Base-by-base conservation (phyloP, 2,888 invertebrate species). In the Drosophila affinis region DNA sequence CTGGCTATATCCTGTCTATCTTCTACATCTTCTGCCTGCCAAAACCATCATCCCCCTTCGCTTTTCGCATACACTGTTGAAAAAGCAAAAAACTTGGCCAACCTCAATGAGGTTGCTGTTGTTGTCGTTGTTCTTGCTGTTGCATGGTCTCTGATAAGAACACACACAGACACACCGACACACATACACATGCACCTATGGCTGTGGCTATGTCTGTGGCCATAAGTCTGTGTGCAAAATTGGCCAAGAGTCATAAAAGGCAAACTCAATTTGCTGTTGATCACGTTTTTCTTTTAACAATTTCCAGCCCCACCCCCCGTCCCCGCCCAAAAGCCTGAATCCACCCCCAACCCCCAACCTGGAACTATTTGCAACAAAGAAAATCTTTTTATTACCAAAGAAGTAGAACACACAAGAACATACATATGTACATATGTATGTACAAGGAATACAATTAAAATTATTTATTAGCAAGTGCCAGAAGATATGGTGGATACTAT, bases 361-460 rank as follows among this genome's bases (percentile, higher is more conserved):
- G 47, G 69, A 14, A 39, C 39, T 46, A 24, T 34, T 21, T 56
- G 46, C 39, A 64, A 72, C 71, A 72, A 73, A 61, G 57, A 53
- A 67, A 74, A 67, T 74, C 57, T 67, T 69, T 69, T 68, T 68
- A 69, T 68, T 68, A 64, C 62, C 69, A 70, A 78, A 64, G 76
- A 82, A 85, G 70, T 87, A 71, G 88, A 78, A 68, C 82, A 78
- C 56, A 18, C 75, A 65, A 61, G 45, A 59, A 12, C 14, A 49
- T 24, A 52, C 39, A n/a, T 9, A 32, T 2, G 9, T 14, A 29
- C 34, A n/a, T 32, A 58, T 5, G 39, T 24, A 21, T 18, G 51
- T 49, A 58, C 72, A 83, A 72, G 77, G 72, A 85, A 79, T 78
- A 88, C 80, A 83, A 88, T 83, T 83, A 88, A 86, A 88, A 88